Base-by-base conservation (phyloP, 2,113 vertebrate genomes). In the Chinchilla lanigera region DNA sequence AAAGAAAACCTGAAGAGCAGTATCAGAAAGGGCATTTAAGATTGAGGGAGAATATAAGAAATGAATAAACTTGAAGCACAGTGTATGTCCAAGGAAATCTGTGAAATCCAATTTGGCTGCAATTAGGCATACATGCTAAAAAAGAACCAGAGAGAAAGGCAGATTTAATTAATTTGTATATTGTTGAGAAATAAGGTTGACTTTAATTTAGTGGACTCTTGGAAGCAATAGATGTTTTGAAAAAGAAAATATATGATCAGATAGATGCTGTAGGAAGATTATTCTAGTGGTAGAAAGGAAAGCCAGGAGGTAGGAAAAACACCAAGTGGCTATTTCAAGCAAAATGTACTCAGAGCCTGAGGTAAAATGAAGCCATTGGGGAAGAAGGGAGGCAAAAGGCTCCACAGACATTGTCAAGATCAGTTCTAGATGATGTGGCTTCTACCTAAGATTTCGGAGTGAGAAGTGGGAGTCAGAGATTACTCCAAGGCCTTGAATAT, bases 141-240 rank as follows among this genome's bases (percentile, higher is more conserved):
- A 86, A 94, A 95, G 50, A 80, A 80, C 28, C 14, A 92, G 50
- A 95, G 4, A 95, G 44, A 78, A 95, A 93, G 26, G 5, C 75
- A 95, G 54, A 16, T 73, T 93, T 89, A 41, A 54, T 86, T 84
- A 77, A 94, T 83, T 50, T 94, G 47, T 78, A 30, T 24, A 69
- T 90, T 89, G 24, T 90, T 71, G 22, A 71, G 63, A 93, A 90
- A 95, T 35, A 87, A 90, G 8, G 20, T 35, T 86, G 56, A 77
- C 82, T 80, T 91, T 93, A 95, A 96, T 94, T 87, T 84, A 84
- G 69, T 95, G 81, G 47, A 73, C 28, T 95, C 75, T 97, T 96
- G 84, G 84, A 75, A 95, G 54, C 60, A 90, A 90, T 5, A 86
- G 86, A 89, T 95, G 19, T 88, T 95, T 93, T 95, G 60, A 95